Evolutionary conservation across 2,113 vertebrate species (phyloP).

Genomic region (Galeopterus variegatus): DNA sequence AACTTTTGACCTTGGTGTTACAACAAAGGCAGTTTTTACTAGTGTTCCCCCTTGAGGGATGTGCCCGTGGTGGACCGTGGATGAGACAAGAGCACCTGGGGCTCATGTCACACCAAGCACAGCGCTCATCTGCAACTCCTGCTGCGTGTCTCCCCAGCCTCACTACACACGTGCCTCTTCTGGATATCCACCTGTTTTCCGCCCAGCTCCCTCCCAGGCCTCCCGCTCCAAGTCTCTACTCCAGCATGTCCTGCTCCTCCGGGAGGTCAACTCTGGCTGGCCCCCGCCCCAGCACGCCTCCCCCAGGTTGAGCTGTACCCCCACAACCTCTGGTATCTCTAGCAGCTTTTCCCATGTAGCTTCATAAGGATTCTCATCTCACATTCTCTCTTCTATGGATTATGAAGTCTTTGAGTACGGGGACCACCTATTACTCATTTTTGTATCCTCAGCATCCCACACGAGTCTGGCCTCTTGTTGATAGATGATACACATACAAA

Average conservation of each 20-base stretch:
- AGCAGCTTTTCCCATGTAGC: not conserved
- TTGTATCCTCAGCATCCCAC: not conserved
- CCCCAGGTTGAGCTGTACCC: not conserved
- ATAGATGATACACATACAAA: not conserved
- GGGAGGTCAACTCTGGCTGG: not conserved
- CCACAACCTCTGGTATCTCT: not conserved
- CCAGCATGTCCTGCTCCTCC: not conserved
- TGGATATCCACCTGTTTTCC: not conserved
- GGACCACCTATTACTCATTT: not conserved
- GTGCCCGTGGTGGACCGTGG: not conserved
- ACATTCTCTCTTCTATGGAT: not conserved
- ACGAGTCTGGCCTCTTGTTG: not conserved
- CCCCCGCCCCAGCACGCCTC: rapidly evolving
- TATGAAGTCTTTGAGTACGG: not conserved
- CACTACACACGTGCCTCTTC: not conserved
- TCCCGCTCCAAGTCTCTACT: not conserved
- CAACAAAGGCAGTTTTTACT: not conserved
- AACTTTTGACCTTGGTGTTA: no score
- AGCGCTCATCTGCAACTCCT: not conserved
- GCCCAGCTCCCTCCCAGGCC: not conserved
- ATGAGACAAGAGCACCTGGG: not conserved
- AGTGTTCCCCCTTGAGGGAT: no score
- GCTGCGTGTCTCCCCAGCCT: no score
- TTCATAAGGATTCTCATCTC: not conserved
- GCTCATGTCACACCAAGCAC: no score